Conservation (phyloP, 2,797 vertebrate genomes). For the Danio choprae region DNA sequence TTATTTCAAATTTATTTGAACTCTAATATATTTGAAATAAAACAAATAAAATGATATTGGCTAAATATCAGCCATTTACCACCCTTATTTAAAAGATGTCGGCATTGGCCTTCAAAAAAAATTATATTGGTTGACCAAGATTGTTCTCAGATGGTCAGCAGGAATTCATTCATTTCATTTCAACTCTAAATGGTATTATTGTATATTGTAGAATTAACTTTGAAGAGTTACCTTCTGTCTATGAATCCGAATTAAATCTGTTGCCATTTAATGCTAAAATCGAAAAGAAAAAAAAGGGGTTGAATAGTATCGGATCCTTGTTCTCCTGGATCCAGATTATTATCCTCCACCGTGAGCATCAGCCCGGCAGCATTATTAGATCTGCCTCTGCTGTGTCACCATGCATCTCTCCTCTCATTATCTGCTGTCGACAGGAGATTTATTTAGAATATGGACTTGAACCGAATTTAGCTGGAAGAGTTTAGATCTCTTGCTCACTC, state of each 20-base stretch:
- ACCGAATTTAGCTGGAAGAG: slow-evolving; percentile 24
- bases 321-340: slow-evolving; percentile 30
- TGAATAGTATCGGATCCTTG: slow-evolving; percentile 21
- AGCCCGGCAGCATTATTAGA: slow-evolving; percentile 25
- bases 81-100: no score
- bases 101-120: no score
- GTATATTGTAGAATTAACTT: not conserved
- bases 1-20: no score
- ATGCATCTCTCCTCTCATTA: slow-evolving; percentile 38
- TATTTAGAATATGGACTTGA: slow-evolving; percentile 28
- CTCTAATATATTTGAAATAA: no score
- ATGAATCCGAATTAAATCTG: not conserved
- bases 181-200: not conserved
- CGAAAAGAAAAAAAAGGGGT: not conserved
- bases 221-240: not conserved
- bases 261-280: not conserved
- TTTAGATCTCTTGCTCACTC: slow-evolving; percentile 23
- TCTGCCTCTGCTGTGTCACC: slow-evolving; percentile 23
- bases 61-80: no score
- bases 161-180: not conserved
- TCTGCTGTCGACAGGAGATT: slow-evolving; percentile 33
- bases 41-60: no score
- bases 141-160: no score
- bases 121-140: no score
- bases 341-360: slow-evolving; percentile 13